These are phyloP conservation scores for Nothoprocta pentlandii DNA, from an alignment of 2,113 vertebrate species.

Conservation along the genomic window DNA sequence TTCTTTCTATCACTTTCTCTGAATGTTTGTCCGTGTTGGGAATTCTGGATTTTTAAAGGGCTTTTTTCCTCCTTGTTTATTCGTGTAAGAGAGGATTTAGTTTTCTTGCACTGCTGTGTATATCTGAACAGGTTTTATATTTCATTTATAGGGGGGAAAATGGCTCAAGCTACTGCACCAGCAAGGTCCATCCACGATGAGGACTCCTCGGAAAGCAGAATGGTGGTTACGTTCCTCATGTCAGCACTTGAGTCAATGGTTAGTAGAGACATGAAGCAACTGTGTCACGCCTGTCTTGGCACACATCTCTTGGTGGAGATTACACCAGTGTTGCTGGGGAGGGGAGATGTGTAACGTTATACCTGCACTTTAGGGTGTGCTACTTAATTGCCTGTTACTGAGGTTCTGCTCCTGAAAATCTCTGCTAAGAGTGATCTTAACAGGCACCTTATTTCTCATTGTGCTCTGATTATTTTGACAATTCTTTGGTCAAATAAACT, in stretches of 20 bases:
- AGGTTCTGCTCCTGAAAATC: not conserved
- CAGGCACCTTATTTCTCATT: not conserved
- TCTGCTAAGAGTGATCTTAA: accelerated
- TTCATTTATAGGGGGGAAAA: conserved; percentile 57
- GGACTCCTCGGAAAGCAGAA: conserved; percentile 76
- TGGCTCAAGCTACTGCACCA: conserved; percentile 71
- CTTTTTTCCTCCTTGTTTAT: not conserved
- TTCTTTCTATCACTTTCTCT: not conserved
- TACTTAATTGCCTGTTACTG: not conserved
- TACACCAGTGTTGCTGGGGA: accelerated
- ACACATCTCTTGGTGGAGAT: not conserved
- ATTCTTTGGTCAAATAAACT: not conserved
- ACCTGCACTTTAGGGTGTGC: accelerated
- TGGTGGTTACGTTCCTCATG: conserved; percentile 82
- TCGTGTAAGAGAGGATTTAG: accelerated
- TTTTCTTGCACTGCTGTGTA: not conserved
- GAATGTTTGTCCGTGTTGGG: not conserved
- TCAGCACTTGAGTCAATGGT: conserved; percentile 86
- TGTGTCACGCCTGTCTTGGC: not conserved
- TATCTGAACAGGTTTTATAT: not conserved
- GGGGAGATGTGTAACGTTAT: not conserved
- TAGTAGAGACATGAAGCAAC: conserved; percentile 31
- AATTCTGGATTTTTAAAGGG: not conserved
- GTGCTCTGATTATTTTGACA: not conserved
- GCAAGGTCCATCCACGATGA: conserved; percentile 46